These are phyloP conservation scores for Microdon myrmicae DNA, from an alignment of 2,888 invertebrate species.

Conservation along the genomic window DNA sequence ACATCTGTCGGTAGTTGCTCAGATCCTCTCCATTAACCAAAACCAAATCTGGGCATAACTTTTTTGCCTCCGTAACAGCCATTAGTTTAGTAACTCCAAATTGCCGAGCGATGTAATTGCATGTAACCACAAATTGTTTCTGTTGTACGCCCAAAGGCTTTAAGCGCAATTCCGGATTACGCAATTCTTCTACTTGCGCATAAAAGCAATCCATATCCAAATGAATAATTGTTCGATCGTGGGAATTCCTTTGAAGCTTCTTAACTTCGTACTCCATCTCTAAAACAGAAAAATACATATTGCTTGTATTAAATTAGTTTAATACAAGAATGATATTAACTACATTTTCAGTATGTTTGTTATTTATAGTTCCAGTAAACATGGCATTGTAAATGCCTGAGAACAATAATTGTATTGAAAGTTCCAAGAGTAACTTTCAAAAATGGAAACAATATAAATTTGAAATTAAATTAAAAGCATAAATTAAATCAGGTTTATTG, in stretches of 20 bases:
- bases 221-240: slow-evolving; percentile 79
- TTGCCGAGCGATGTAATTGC: slow-evolving; percentile 83
- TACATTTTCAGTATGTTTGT: too few relatives aligned
- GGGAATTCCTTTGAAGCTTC: slow-evolving; percentile 65
- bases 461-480: too few relatives aligned
- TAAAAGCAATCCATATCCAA: slow-evolving; percentile 87
- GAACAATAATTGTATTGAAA: too few relatives aligned
- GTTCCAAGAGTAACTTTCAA: too few relatives aligned
- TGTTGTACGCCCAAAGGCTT: slow-evolving; percentile 85
- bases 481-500: too few relatives aligned
- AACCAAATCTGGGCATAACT: slow-evolving; percentile 78
- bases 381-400: too few relatives aligned
- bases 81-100: slow-evolving; percentile 83
- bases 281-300: slow-evolving; percentile 10
- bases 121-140: slow-evolving; percentile 85
- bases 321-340: neutral
- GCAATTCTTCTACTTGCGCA: slow-evolving; percentile 85
- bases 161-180: slow-evolving; percentile 74
- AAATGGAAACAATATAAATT: too few relatives aligned
- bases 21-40: slow-evolving; percentile 86
- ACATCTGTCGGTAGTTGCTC: slow-evolving; percentile 81
- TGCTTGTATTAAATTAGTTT: neutral
- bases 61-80: slow-evolving; percentile 78
- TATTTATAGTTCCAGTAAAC: too few relatives aligned
- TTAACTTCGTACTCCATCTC: slow-evolving; percentile 62